Evolutionary conservation across 1,140 invertebrate species (phyloP).

Genomic region (Gryllus bimaculatus): DNA sequence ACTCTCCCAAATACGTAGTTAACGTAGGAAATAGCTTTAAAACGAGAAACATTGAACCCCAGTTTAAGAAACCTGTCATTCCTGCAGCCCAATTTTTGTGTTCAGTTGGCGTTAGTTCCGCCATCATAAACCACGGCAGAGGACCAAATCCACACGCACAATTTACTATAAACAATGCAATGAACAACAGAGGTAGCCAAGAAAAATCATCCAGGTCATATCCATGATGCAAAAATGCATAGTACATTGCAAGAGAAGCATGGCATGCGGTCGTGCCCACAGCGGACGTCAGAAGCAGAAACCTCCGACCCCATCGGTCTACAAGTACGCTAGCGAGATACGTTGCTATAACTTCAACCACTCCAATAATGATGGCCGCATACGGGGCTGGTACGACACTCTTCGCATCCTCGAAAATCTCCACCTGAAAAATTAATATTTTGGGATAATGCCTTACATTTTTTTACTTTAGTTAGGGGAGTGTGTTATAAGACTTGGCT

Average conservation of each 20-base stretch:
- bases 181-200: slow-evolving; percentile 31
- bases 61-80: slow-evolving; percentile 37
- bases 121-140: slow-evolving; percentile 37
- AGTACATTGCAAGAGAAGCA: slow-evolving; percentile 26
- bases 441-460: too few species aligned
- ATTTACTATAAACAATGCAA: slow-evolving; percentile 32
- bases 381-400: slow-evolving; percentile 2
- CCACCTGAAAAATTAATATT: neutral
- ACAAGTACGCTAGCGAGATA: slow-evolving; percentile 30
- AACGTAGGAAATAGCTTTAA: slow-evolving; percentile 37
- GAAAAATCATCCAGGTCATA: slow-evolving; percentile 27
- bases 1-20: slow-evolving; percentile 41
- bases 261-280: slow-evolving; percentile 25
- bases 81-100: slow-evolving; percentile 34
- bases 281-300: slow-evolving; percentile 32
- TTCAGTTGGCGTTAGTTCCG: slow-evolving; percentile 35
- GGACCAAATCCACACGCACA: slow-evolving; percentile 39
- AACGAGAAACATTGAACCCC: slow-evolving; percentile 41
- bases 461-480: too few species aligned
- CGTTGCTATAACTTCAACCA: slow-evolving; percentile 35
- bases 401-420: slow-evolving; percentile 38
- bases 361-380: slow-evolving; percentile 35
- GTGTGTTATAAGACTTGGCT: too few species aligned
- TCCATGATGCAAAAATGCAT: slow-evolving; percentile 21
- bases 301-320: slow-evolving; percentile 36